Evolutionary conservation across 2,797 vertebrate genomes (phyloP).

Genomic region (Notamacropus eugenii): DNA sequence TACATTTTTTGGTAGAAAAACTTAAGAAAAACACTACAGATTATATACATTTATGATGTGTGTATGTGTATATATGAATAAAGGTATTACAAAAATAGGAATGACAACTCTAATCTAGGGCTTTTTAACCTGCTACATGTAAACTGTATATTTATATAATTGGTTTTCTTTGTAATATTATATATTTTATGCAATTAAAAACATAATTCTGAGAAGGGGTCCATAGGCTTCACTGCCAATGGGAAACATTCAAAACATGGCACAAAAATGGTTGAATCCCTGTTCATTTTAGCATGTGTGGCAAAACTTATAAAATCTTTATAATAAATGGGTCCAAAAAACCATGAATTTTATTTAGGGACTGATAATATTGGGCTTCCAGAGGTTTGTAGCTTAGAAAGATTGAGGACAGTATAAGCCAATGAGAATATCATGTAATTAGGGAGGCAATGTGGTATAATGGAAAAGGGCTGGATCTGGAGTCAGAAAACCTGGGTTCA

Average conservation of each 20-base stretch:
- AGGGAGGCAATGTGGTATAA: neutral
- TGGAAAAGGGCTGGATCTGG: neutral
- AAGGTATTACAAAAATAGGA: neutral
- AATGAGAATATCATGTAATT: neutral
- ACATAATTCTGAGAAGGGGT: neutral
- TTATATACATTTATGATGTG: neutral
- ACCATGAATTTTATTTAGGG: neutral
- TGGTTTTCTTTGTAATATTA: neutral
- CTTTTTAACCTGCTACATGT: neutral
- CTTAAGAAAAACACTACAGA: neutral
- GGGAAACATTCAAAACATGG: neutral
- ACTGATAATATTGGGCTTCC: neutral
- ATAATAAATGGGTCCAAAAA: neutral
- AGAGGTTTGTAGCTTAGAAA: neutral
- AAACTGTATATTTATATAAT: neutral
- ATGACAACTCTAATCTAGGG: neutral
- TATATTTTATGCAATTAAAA: neutral
- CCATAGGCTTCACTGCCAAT: neutral
- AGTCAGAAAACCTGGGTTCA: neutral
- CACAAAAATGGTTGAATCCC: neutral
- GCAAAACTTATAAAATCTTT: neutral
- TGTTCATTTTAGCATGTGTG: neutral
- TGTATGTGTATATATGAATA: neutral
- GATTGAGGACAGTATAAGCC: neutral
- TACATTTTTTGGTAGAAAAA: neutral